Conservation (phyloP, 2,113 vertebrate genomes). For the Pomatostomus ruficeps region DNA sequence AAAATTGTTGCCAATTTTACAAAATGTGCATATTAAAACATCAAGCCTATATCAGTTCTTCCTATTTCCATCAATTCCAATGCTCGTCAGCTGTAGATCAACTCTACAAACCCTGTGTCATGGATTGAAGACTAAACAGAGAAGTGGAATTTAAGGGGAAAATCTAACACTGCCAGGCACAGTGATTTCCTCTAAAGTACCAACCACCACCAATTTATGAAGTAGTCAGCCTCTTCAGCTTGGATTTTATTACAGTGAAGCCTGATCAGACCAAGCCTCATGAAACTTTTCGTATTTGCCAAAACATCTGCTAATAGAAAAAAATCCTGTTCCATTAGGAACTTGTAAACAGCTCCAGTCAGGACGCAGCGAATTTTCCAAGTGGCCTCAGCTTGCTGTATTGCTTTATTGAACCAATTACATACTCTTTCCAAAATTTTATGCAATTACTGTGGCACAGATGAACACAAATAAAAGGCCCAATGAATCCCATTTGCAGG, state of each 20-base stretch:
- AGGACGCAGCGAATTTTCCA: neutral
- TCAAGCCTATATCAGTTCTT: neutral
- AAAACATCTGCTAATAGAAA: neutral
- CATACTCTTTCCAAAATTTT: neutral
- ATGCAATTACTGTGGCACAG: neutral
- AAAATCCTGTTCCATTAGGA: neutral
- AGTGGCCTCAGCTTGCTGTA: neutral
- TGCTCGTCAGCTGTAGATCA: neutral
- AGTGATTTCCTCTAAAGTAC: neutral
- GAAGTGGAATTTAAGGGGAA: neutral
- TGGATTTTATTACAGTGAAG: neutral
- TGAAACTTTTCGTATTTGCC: neutral
- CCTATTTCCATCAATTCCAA: neutral
- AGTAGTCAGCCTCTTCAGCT: neutral
- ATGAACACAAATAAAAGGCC: neutral
- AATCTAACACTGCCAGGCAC: neutral
- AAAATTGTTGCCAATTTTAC: neutral
- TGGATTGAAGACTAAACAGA: neutral
- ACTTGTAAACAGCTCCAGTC: neutral
- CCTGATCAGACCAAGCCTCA: neutral
- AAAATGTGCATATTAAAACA: neutral
- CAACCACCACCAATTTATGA: neutral
- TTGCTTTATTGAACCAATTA: neutral
- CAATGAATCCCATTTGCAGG: neutral
- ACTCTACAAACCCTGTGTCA: neutral